Base-by-base conservation (phyloP, 1,140 invertebrate species). In the Drosophila bocqueti region DNA sequence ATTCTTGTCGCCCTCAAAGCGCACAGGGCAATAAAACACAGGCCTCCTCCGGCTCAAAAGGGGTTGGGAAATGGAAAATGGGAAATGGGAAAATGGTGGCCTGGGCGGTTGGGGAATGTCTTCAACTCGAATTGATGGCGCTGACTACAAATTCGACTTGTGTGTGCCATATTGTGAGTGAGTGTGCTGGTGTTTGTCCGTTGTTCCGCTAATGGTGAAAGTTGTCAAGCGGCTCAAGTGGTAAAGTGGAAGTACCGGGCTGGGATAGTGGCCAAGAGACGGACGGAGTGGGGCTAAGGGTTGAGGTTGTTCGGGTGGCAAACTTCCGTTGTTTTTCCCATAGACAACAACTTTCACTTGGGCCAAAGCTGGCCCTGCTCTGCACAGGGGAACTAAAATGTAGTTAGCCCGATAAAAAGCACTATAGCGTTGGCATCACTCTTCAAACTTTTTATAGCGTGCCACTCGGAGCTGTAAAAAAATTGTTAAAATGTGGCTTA, bases 121-220 rank as follows among this genome's bases (percentile, higher is more conserved):
- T 87, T 87, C 80, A 87, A 84, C 55, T 84, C 87, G 84, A 87
- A 87, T 87, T 87, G 81, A 89, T 89, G 84, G 85, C 81, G 81
- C 73, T 79, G 85, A 84, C 84, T 84, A 89, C 84, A 89, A 89
- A 84, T 90, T 89, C 85, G 81, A 89, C 85, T 89, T 84, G 78
- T 89, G 78, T 85, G 71, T 67, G 57, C 69, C 69, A 73, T 73
- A 73, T 73, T 76, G 72, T 68, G 31, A 68, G 62, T 58, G 54
- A 50, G 46, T 67, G 79, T 81, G 73, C 57, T 61, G 62, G 72
- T 81, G 60, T 66, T 57, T 52, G 68, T 57, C 77, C 81, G 86
- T 89, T 86, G 84, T 89, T 74, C 76, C 84, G 78, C 84, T 89
- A 89, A 89, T 89, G 84, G 84, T 81, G 78, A 89, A 89, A 89